Conservation (phyloP, 2,797 vertebrate species). For the Bothrops alternatus region DNA sequence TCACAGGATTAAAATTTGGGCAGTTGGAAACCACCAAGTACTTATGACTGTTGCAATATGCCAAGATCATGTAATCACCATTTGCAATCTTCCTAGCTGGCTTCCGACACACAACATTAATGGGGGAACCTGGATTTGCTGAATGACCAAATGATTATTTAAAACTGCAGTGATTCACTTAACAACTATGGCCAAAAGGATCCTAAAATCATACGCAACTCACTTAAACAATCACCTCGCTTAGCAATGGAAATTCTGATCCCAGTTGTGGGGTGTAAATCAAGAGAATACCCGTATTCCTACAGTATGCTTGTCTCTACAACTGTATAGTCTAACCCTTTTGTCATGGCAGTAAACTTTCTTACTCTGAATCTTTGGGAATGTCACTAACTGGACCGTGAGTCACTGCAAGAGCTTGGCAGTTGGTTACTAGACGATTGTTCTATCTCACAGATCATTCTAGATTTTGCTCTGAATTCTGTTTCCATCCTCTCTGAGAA, state of each 20-base stretch:
- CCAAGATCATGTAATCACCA: too few relatives aligned
- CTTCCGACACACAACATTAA: too few relatives aligned
- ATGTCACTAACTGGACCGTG: neutral
- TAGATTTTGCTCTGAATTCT: neutral
- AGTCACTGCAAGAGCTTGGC: neutral
- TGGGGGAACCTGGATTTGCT: too few relatives aligned
- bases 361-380: neutral
- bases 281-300: neutral
- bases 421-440: neutral
- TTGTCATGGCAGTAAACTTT: neutral
- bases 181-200: neutral
- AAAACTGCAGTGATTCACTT: neutral
- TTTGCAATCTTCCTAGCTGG: too few relatives aligned
- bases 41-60: too few relatives aligned
- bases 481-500: neutral
- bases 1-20: too few relatives aligned
- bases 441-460: neutral
- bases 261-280: neutral
- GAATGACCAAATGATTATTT: neutral
- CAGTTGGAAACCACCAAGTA: too few relatives aligned
- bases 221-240: neutral
- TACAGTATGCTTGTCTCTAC: neutral
- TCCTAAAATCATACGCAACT: neutral
- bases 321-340: neutral
- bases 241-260: neutral